These are phyloP conservation scores for Metalampra italica DNA, from an alignment of 2,888 invertebrate genomes.

Conservation along the genomic window DNA sequence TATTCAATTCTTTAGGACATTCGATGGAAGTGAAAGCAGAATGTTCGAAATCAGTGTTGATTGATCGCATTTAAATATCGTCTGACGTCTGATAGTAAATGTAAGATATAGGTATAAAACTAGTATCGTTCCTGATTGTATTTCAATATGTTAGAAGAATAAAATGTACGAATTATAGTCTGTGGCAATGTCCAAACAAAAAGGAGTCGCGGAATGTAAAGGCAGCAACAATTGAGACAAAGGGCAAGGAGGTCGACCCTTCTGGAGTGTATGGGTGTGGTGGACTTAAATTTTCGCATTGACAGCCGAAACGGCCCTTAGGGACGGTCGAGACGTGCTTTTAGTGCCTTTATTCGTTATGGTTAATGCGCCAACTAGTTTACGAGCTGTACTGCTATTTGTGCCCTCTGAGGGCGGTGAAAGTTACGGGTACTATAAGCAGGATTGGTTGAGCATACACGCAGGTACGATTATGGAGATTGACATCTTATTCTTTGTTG, in stretches of 20 bases:
- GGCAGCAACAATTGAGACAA: constrained; percentile 67
- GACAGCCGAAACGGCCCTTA: constrained; percentile 75
- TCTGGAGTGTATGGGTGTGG: constrained; percentile 75
- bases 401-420: constrained; percentile 49
- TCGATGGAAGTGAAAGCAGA: constrained; percentile 22
- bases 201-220: constrained; percentile 38
- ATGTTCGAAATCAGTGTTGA: background rate
- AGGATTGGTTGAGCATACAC: background rate
- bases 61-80: no score
- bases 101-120: no score
- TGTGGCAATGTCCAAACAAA: constrained; percentile 22
- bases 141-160: background rate
- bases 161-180: background rate
- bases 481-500: background rate
- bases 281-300: constrained; percentile 76
- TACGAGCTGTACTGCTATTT: constrained; percentile 70
- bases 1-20: constrained; percentile 35
- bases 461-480: constrained; percentile 12
- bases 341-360: constrained; percentile 78
- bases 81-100: no score
- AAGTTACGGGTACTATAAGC: constrained; percentile 10
- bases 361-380: constrained; percentile 74
- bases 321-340: constrained; percentile 69
- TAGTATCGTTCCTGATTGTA: no score
- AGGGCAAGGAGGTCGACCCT: constrained; percentile 72